Evolutionary conservation across 2,888 invertebrate species (phyloP), one percentile per base, ranked within the genome.

Genomic region (Lasioglossum malachurum): DNA sequence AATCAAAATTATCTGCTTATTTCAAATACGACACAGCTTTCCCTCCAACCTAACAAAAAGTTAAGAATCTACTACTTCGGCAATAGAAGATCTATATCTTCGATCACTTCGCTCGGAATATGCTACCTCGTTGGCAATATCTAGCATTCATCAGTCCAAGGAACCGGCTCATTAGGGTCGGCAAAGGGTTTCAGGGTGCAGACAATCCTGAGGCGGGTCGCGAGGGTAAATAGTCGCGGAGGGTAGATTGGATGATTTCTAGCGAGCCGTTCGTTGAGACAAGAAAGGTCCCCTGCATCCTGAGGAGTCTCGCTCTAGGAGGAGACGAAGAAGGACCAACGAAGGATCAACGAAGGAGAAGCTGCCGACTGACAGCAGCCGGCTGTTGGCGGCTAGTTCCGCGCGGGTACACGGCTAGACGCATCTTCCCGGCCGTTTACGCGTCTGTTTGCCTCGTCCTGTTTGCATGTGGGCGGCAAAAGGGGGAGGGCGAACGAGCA

Each of bases 381-480:
- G 86, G 82, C 86, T 82, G 82, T 74, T 60, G 44, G 69, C n/a
- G 64, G 27, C 71, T 60, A 38, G 76, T 72, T 71, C 60, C 27
- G 64, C 78, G 53, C n/a, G 79, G 75, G 64, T 76, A 64, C 73
- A 46, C 57, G 75, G 73, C 83, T 75, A 57, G 82, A 79, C 72
- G 49, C 27, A 78, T 31, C 67, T 76, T n/a, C 67, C 57, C 35
- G 69, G 80, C 78, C 78, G 44, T 84, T 85, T 83, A 75, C 83
- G 82, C 73, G 86, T 78, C 80, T 73, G 83, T 83, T 83, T 73
- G 78, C 69, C 67, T 73, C 38, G 76, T 41, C 31, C 71, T 80
- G 81, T 84, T 82, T 81, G 83, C 81, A 86, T 72, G 88, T 90
- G 88, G 86, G 90, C 81, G 89, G 82, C 64, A 60, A 79, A 69